These are phyloP conservation scores for Nomia melanderi DNA, from an alignment of 1,140 invertebrate genomes.

Conservation along the genomic window DNA sequence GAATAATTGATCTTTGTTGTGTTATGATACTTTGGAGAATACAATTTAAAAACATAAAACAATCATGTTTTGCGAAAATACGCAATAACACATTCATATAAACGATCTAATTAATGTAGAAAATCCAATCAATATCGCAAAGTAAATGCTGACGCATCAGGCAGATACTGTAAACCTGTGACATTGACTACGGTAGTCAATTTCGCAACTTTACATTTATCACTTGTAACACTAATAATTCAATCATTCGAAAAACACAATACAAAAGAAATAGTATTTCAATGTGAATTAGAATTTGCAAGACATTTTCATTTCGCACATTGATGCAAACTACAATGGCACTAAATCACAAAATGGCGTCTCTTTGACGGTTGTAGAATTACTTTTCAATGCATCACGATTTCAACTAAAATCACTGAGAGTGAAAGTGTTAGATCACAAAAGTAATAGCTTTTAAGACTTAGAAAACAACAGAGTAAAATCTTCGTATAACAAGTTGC, in stretches of 20 bases:
- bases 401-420: constrained; percentile 3
- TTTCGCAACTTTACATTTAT: background rate
- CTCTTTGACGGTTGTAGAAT: constrained; percentile 11
- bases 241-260: constrained; percentile 14
- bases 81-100: background rate
- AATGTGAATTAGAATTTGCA: background rate
- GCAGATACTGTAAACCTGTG: constrained; percentile 47
- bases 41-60: background rate
- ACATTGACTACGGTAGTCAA: constrained; percentile 60
- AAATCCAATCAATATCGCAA: constrained; percentile 6
- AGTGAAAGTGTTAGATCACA: constrained; percentile 5
- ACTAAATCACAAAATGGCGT: constrained; percentile 51
- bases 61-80: background rate
- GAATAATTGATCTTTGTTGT: constrained; percentile 42
- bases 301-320: constrained; percentile 1
- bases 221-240: constrained; percentile 1
- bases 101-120: background rate
- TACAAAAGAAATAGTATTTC: constrained; percentile 14
- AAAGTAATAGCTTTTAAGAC: background rate
- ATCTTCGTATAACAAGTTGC: background rate
- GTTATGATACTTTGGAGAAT: background rate
- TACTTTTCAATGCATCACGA: constrained; percentile 17
- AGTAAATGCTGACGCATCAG: constrained; percentile 28
- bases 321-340: constrained; percentile 16
- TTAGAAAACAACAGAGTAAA: background rate